A percentile compares a stretch with the other conserved stretches of the same genome.
These are phyloP conservation scores for Ericerus pela DNA, from an alignment of 1,140 invertebrate genomes.

Conservation along the genomic window DNA sequence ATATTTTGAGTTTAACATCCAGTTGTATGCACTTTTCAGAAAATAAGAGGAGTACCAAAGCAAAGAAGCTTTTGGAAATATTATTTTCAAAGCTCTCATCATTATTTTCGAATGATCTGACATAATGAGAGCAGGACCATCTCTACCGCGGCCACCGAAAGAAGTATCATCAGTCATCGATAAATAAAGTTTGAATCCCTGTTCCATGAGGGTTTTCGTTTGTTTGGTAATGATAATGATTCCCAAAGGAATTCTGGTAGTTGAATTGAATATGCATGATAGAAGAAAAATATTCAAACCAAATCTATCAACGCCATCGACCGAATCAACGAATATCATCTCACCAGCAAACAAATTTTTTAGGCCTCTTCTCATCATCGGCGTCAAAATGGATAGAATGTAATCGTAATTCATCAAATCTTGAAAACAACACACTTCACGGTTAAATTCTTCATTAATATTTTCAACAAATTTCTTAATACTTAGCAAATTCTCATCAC, in stretches of 20 bases:
- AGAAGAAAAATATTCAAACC: background rate
- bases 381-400: background rate
- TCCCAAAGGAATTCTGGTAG: background rate
- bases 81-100: background rate
- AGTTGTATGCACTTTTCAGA: background rate
- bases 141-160: background rate
- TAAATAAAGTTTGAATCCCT: background rate
- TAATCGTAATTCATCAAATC: background rate
- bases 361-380: background rate
- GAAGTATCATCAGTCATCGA: background rate
- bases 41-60: background rate
- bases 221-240: background rate
- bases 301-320: background rate
- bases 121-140: background rate
- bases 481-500: background rate
- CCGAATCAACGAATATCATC: background rate
- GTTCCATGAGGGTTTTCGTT: background rate
- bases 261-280: background rate
- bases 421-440: background rate
- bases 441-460: too few relatives aligned
- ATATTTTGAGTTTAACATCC: background rate
- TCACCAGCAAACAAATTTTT: background rate
- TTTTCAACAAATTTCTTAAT: background rate
- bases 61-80: background rate
- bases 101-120: background rate